A percentile compares a stretch with the other conserved stretches of the same genome.
Conservation (phyloP, 1,140 invertebrate genomes). For the Alviniconcha marisindica region DNA sequence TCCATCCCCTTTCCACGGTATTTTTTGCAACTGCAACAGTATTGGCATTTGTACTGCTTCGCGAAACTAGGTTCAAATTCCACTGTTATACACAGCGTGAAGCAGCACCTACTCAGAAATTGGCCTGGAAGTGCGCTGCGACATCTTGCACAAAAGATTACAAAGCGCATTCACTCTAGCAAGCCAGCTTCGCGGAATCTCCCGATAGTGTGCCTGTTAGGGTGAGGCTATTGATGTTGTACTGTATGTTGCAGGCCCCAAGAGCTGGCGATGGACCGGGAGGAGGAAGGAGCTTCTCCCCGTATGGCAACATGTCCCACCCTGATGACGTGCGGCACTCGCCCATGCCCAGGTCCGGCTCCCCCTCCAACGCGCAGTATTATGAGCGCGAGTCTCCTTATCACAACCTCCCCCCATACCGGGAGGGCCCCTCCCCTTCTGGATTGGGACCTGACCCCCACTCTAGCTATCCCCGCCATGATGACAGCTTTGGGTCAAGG, state of each 20-base stretch:
- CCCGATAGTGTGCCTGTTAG: too few relatives aligned
- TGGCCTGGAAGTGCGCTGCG: too few relatives aligned
- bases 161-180: too few relatives aligned
- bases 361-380: slow-evolving; percentile 38
- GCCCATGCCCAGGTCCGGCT: slow-evolving; percentile 46
- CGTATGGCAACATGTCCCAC: slow-evolving; percentile 35
- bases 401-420: slow-evolving; percentile 40
- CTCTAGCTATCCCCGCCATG: slow-evolving; percentile 33
- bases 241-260: not conserved
- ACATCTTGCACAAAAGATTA: too few relatives aligned
- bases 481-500: slow-evolving; percentile 48
- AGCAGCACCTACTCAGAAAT: too few relatives aligned
- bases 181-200: too few relatives aligned
- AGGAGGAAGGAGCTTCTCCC: slow-evolving; percentile 43
- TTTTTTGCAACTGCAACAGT: too few relatives aligned
- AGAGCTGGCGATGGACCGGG: not conserved
- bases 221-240: not conserved
- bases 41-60: too few relatives aligned
- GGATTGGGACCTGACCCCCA: not conserved
- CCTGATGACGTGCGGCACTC: slow-evolving; percentile 49
- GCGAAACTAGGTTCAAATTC: too few relatives aligned
- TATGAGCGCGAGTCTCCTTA: slow-evolving; percentile 36
- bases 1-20: too few relatives aligned
- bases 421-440: slow-evolving; percentile 18
- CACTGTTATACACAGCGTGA: too few relatives aligned